Percentiles rank a stretch among this genome's conserved stretches.
Evolutionary conservation across 2,797 vertebrate genomes (phyloP).

Genomic region (Stomatorhinus walkeri): DNA sequence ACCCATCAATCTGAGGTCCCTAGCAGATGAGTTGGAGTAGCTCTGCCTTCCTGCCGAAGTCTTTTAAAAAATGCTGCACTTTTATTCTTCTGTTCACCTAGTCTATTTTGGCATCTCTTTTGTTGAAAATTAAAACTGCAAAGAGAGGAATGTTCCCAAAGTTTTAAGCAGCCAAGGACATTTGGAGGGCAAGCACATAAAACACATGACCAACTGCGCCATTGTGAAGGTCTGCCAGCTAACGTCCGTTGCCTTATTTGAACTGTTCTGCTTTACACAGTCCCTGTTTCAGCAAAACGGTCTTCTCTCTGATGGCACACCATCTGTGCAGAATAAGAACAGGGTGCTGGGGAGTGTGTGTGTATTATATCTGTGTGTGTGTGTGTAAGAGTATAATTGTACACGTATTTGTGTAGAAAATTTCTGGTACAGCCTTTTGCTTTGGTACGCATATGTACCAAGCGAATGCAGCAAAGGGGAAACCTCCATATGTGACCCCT

Average conservation of each 20-base stretch:
- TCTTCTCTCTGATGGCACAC: neutral
- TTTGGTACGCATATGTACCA: too few species aligned
- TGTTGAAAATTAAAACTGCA: neutral
- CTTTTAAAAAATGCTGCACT: neutral
- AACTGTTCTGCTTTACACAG: neutral
- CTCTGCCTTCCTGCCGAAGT: neutral
- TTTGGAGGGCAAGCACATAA: conserved; percentile 4
- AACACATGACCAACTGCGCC: conserved; percentile 35
- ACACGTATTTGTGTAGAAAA: too few species aligned
- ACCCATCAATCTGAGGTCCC: neutral
- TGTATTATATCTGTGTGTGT: neutral
- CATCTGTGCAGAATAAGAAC: neutral
- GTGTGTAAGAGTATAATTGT: neutral
- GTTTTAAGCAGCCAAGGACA: conserved; percentile 29
- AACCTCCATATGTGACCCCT: too few species aligned
- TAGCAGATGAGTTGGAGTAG: neutral
- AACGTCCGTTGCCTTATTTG: neutral
- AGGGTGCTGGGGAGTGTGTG: neutral
- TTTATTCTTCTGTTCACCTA: neutral
- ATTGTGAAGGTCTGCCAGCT: conserved; percentile 36
- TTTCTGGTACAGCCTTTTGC: too few species aligned
- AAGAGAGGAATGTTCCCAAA: neutral
- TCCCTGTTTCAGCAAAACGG: neutral
- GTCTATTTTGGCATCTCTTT: neutral
- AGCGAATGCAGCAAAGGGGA: too few species aligned